Evolutionary conservation across 2,888 invertebrate species (phyloP).

Genomic region (Sipunculus nudus): DNA sequence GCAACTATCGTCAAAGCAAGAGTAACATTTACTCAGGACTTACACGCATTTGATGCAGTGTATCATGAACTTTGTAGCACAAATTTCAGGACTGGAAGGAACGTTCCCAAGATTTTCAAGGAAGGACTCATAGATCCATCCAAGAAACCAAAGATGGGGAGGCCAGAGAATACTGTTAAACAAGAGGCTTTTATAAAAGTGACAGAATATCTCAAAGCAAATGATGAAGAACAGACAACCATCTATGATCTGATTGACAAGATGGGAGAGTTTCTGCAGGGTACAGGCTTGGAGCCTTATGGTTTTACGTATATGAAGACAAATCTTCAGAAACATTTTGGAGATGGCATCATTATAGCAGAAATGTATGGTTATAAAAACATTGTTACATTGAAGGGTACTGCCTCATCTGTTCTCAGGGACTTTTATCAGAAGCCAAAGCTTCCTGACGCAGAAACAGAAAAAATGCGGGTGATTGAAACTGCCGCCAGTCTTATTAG

Average conservation of each 20-base stretch:
- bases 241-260: slow-evolving; percentile 1
- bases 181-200: slow-evolving; percentile 11
- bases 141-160: background rate
- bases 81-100: slow-evolving; percentile 7
- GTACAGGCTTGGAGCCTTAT: slow-evolving; percentile 11
- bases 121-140: too few relatives aligned
- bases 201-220: slow-evolving; percentile 5
- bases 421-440: slow-evolving; percentile 22
- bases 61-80: slow-evolving; percentile 13
- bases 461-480: slow-evolving; percentile 32
- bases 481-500: slow-evolving; percentile 41
- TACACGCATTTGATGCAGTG: slow-evolving; percentile 10
- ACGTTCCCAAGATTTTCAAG: background rate
- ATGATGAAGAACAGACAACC: slow-evolving; percentile 17
- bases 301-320: slow-evolving; percentile 31
- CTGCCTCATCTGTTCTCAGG: slow-evolving; percentile 29
- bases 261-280: background rate
- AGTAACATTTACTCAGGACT: background rate
- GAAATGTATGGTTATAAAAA: slow-evolving; percentile 31
- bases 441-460: slow-evolving; percentile 11
- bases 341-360: slow-evolving; percentile 32
- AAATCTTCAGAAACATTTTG: slow-evolving; percentile 36
- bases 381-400: slow-evolving; percentile 38
- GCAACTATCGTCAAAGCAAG: background rate
- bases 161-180: background rate